Evolutionary conservation across 23 tunicate genomes (phyloP), one percentile per base, ranked within the genome.

Genomic region (Ascidia mentula): DNA sequence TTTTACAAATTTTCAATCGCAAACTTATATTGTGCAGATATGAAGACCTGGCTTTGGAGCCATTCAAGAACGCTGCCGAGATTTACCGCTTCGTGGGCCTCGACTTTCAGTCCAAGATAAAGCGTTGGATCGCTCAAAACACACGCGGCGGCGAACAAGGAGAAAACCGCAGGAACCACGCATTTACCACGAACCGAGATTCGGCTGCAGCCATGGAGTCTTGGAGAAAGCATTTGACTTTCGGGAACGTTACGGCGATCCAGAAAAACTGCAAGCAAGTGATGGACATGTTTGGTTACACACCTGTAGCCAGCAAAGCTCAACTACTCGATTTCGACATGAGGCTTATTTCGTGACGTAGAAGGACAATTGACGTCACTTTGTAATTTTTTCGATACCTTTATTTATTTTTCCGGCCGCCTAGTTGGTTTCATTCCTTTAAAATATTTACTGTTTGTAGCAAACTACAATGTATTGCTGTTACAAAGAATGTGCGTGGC

Each of bases 121-220:
- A 79, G 37, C 34, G 46, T n/a, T 93, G 98, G 98, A 88, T 93
- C 31, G 31, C 20, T 13, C 38, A 74, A 20, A 93, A 93, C 93
- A 93, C 98, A 22, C 87, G 39, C 7, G 75, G 74, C 17, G 26
- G 42, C 32, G n/a, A n/a, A n/a, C 61, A n/a, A 30, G 28, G 13
- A 36, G 26, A 22, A 24, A 72, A 31, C 17, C 26, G 36, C 26
- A 88, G 76, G 45, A 31, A 37, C 12, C 60, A 80, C 59, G 93
- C 98, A 9, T 93, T 84, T 40, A 60, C 94, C 0, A 93, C 98
- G 0, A 82, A 61, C 33, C 88, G 98, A 35, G 82, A 93, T 77
- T 93, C 98, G 17, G 81, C 79, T 40, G 40, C 69, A 0, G 76
- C 98, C 0, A 88, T 84, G 93, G 83, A 93, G 59, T 92, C 98